Evolutionary conservation across 2,113 vertebrate species (phyloP), one percentile per base, ranked within the genome.

Genomic region (Elgaria multicarinata): DNA sequence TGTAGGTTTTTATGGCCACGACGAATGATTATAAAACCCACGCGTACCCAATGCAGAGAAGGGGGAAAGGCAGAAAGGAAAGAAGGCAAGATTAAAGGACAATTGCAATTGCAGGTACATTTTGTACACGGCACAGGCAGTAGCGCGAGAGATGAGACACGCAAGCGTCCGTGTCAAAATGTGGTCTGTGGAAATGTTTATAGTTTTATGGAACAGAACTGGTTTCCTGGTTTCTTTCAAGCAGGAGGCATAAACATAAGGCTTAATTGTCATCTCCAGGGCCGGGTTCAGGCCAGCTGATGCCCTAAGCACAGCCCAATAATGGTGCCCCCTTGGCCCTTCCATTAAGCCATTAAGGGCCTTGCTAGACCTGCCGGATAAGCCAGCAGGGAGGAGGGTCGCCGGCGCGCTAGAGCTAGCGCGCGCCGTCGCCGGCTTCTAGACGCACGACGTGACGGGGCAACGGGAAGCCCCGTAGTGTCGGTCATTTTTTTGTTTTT

Each of bases 1-100:
- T 95, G 83, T 90, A 95, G 92, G 92, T 90, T 97, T 87, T 97
- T 96, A 97, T 93, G 95, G 92, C 94, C 87, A 92, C 83, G 93
- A 91, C 93, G 94, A 96, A 91, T 39, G 79, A 95, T 95, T 93
- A 93, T 95, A 88, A 94, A 96, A 93, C 39, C 88, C 90, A 89
- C 90, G 90, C 90, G 93, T 94, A 93, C 69, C 95, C 58, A 96
- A 96, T 93, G 90, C 93, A 94, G 89, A 39, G 50, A 79, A 91
- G 83, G 81, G 66, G 66, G 13, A 74, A 39, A 20, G 50, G 9
- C 69, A 5, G 50, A 24, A 91, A 88, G 53, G 31, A 66, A 90
- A 89, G 62, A 90, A 92, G 89, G 74, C 91, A 93, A 88, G 50
- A 93, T 93, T 95, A 95, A 96, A 95, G 89, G 93, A 85, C 91